These are phyloP conservation scores for Orestias chungarensis DNA, from an alignment of 2,797 vertebrate species.

Conservation along the genomic window DNA sequence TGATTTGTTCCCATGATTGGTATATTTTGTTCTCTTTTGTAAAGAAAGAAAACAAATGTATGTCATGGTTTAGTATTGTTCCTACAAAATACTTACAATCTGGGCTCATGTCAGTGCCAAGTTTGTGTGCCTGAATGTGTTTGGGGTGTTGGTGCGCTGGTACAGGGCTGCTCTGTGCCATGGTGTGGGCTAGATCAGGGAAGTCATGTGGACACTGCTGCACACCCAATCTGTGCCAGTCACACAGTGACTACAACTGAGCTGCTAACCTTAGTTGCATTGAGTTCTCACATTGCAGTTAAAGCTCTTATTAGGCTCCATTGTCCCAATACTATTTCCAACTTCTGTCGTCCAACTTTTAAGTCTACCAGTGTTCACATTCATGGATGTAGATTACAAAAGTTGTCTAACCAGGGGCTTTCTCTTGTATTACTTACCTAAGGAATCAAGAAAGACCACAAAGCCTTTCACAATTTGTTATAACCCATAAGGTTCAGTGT, in stretches of 20 bases:
- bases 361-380: conserved; percentile 40
- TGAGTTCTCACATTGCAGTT: conserved; percentile 79
- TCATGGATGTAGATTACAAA: conserved; percentile 59
- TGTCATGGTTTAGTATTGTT: conserved; percentile 22
- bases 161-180: conserved; percentile 79
- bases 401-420: conserved; percentile 28
- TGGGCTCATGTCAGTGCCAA: conserved; percentile 58
- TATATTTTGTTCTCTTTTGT: neutral
- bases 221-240: conserved; percentile 82
- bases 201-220: conserved; percentile 80
- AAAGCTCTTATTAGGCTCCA: conserved; percentile 82
- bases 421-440: neutral
- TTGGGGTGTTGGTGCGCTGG: conserved; percentile 70
- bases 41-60: conserved; percentile 9
- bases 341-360: conserved; percentile 34
- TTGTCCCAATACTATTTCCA: conserved; percentile 68
- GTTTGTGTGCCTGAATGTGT: conserved; percentile 67
- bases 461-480: neutral
- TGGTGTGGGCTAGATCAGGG: conserved; percentile 78
- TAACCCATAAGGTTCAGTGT: neutral
- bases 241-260: conserved; percentile 82
- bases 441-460: neutral
- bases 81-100: conserved; percentile 46
- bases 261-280: conserved; percentile 79
- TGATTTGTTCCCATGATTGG: neutral